Conservation (phyloP, 2,888 invertebrate species). For the Alsophila aescularia region DNA sequence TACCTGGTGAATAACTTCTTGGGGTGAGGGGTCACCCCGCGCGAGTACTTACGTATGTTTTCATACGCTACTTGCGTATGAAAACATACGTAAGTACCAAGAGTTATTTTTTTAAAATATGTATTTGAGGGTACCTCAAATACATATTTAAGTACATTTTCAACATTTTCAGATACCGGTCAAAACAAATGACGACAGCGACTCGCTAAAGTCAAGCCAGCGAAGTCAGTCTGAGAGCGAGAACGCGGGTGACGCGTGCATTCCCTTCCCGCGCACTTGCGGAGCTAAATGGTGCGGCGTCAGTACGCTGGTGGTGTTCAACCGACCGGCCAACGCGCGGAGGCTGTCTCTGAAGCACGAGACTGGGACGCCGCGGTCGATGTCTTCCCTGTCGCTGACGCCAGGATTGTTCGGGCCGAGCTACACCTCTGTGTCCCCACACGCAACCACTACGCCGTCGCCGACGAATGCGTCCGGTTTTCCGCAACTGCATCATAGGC, state of each 20-base stretch:
- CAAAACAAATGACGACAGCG: conserved; percentile 81
- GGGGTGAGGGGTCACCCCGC: too few species aligned
- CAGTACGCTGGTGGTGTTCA: conserved; percentile 94
- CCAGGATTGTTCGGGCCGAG: conserved; percentile 69
- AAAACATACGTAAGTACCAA: too few species aligned
- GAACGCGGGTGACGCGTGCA: conserved; percentile 89
- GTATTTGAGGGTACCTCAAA: too few species aligned
- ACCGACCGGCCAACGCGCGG: conserved; percentile 88
- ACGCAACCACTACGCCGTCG: conserved; percentile 79
- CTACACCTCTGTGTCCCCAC: conserved; percentile 74
- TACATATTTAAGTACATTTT: background rate
- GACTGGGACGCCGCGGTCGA: conserved; percentile 88
- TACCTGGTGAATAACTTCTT: too few species aligned
- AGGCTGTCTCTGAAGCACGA: conserved; percentile 88
- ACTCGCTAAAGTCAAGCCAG: conserved; percentile 78
- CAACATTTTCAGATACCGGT: conserved; percentile 73
- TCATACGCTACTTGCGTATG: too few species aligned
- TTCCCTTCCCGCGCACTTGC: conserved; percentile 97
- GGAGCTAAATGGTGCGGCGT: conserved; percentile 96
- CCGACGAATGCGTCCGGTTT: conserved; percentile 79
- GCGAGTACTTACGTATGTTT: too few species aligned
- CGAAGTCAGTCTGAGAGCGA: conserved; percentile 79
- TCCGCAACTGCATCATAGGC: conserved; percentile 77
- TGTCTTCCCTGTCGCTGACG: conserved; percentile 73
- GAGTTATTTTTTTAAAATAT: too few species aligned